Percentiles rank a stretch among this genome's conserved stretches.
Evolutionary conservation across 2,888 invertebrate genomes (phyloP).

Genomic region (Polydrusus cervinus): DNA sequence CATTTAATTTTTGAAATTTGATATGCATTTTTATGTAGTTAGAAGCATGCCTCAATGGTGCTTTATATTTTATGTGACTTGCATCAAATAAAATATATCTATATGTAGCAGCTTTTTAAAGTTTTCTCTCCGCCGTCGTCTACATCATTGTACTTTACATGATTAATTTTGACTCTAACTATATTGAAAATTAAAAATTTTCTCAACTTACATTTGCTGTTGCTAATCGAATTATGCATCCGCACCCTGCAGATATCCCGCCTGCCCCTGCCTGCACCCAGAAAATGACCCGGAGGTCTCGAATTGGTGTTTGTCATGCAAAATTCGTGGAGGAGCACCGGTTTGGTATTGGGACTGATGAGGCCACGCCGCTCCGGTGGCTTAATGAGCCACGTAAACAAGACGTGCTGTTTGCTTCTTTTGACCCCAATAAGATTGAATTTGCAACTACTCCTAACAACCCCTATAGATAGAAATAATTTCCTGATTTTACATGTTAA

Average conservation of each 20-base stretch:
- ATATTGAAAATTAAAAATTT: too few relatives aligned
- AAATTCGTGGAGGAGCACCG: slow-evolving; percentile 19
- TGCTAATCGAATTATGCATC: slow-evolving; percentile 4
- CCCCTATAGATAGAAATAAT: neutral
- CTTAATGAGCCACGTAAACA: slow-evolving; percentile 28
- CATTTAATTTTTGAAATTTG: too few relatives aligned
- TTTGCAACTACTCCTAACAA: neutral
- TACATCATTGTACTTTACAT: too few relatives aligned
- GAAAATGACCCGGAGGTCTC: slow-evolving; percentile 6
- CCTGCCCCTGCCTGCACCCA: neutral
- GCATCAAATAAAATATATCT: too few relatives aligned
- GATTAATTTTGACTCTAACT: too few relatives aligned
- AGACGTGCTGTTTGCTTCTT: slow-evolving; percentile 29
- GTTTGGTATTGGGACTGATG: slow-evolving; percentile 7
- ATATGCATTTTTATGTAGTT: too few relatives aligned
- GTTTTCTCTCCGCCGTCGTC: too few relatives aligned
- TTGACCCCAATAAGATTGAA: slow-evolving; percentile 15
- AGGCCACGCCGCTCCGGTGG: neutral
- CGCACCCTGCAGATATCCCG: slow-evolving; percentile 5
- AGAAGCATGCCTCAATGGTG: too few relatives aligned
- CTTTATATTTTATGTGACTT: too few relatives aligned
- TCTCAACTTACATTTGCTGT: neutral
- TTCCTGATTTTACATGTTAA: neutral
- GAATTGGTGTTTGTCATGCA: slow-evolving; percentile 20
- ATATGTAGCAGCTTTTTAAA: too few relatives aligned